These are phyloP conservation scores for Zeus faber DNA, from an alignment of 2,113 vertebrate species.

Conservation along the genomic window DNA sequence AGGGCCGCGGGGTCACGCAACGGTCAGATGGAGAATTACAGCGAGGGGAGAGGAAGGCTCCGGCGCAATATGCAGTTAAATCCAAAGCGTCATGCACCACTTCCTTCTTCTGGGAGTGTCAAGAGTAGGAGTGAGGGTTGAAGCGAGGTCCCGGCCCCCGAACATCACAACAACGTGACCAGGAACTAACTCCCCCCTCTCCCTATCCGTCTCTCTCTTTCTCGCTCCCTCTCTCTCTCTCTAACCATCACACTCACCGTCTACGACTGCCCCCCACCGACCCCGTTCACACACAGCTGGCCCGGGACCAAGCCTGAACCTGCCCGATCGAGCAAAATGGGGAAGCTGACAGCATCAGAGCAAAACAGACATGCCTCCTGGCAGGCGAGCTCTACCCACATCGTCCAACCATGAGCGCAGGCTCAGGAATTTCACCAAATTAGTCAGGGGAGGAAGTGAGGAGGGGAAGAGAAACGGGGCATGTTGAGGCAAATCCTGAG, in stretches of 20 bases:
- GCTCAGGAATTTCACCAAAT: constrained; percentile 62
- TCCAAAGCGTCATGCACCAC: constrained; percentile 17
- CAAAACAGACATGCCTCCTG: constrained; percentile 50
- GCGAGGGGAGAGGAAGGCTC: background rate
- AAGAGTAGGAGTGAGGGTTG: constrained; percentile 11
- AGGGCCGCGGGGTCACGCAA: constrained; percentile 5
- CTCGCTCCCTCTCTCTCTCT: background rate
- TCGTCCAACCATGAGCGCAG: constrained; percentile 39
- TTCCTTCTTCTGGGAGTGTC: constrained; percentile 7
- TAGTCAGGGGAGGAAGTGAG: constrained; percentile 19
- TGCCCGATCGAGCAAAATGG: constrained; percentile 46
- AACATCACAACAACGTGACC: constrained; percentile 10
- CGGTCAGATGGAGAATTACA: constrained; percentile 18
- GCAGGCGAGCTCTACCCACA: constrained; percentile 47
- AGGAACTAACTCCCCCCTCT: too few species aligned
- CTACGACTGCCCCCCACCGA: constrained; percentile 12
- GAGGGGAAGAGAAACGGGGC: constrained; percentile 17
- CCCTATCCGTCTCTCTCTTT: constrained; percentile 7
- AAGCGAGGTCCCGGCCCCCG: constrained; percentile 22
- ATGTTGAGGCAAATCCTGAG: constrained; percentile 51
- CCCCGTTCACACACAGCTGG: constrained; percentile 20
- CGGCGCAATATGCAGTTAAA: constrained; percentile 6
- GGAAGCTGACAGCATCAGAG: constrained; percentile 44
- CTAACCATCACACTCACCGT: background rate
- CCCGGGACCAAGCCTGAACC: constrained; percentile 37